Evolutionary conservation across 2,797 vertebrate genomes (phyloP).

Genomic region (Spondyliosoma cantharus): DNA sequence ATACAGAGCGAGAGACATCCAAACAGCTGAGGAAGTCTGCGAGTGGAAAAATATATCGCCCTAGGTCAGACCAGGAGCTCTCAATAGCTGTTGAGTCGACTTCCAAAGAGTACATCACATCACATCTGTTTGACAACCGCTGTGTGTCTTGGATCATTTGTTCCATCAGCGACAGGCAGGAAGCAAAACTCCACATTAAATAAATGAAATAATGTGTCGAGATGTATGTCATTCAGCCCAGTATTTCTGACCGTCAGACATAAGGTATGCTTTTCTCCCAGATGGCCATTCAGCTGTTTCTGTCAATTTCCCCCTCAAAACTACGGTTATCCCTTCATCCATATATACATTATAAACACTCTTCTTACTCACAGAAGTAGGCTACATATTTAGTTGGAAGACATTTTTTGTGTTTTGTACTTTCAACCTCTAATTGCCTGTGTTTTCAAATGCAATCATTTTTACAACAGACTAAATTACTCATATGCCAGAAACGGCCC

Average conservation of each 20-base stretch:
- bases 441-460: constrained; percentile 21
- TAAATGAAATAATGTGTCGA: constrained; percentile 8
- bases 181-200: constrained; percentile 33
- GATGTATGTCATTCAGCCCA: constrained; percentile 4
- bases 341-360: neutral
- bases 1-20: constrained; percentile 50
- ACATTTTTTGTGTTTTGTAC: neutral
- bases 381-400: neutral
- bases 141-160: constrained; percentile 40
- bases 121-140: constrained; percentile 58
- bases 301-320: neutral
- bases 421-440: constrained; percentile 5
- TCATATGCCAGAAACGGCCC: constrained; percentile 38
- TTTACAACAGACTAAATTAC: constrained; percentile 40
- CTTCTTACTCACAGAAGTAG: neutral
- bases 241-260: constrained; percentile 17
- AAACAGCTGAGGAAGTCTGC: constrained; percentile 49
- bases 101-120: constrained; percentile 33
- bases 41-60: constrained; percentile 51
- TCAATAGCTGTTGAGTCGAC: constrained; percentile 40
- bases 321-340: neutral
- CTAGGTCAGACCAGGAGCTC: constrained; percentile 43
- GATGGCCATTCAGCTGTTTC: constrained; percentile 4
- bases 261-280: neutral
- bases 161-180: constrained; percentile 20